These are phyloP conservation scores for Protobothrops mucrosquamatus DNA, from an alignment of 2,113 vertebrate genomes.

Conservation along the genomic window DNA sequence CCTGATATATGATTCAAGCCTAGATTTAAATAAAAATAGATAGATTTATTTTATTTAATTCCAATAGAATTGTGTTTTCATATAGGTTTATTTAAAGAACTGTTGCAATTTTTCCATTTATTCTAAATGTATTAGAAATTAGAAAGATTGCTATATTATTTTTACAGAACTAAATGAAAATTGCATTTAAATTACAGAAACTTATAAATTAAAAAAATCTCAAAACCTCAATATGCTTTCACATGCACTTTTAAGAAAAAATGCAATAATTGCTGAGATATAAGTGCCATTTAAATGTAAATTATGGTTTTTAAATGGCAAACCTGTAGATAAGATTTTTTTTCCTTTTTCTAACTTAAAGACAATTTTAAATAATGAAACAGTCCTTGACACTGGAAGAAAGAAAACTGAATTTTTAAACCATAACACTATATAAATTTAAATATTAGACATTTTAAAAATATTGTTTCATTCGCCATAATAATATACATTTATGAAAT, in stretches of 20 bases:
- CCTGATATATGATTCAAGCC: neutral
- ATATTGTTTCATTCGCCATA: neutral
- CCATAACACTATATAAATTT: neutral
- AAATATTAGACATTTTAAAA: neutral
- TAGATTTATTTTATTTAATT: neutral
- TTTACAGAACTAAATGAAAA: neutral
- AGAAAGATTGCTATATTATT: neutral
- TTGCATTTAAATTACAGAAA: neutral
- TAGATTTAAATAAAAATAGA: neutral
- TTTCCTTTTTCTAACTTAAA: neutral
- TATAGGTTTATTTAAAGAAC: neutral
- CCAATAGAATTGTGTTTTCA: neutral
- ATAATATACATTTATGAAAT: neutral
- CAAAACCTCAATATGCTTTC: neutral
- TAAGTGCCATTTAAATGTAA: conserved; percentile 1
- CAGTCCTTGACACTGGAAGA: neutral
- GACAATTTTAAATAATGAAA: neutral
- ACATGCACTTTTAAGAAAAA: neutral
- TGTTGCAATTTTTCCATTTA: neutral
- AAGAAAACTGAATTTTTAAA: neutral
- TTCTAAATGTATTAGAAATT: neutral
- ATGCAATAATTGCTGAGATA: neutral
- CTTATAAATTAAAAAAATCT: neutral
- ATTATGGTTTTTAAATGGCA: neutral
- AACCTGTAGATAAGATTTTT: neutral